Evolutionary conservation across 1,140 invertebrate genomes (phyloP).

Genomic region (Brachionus plicatilis): DNA sequence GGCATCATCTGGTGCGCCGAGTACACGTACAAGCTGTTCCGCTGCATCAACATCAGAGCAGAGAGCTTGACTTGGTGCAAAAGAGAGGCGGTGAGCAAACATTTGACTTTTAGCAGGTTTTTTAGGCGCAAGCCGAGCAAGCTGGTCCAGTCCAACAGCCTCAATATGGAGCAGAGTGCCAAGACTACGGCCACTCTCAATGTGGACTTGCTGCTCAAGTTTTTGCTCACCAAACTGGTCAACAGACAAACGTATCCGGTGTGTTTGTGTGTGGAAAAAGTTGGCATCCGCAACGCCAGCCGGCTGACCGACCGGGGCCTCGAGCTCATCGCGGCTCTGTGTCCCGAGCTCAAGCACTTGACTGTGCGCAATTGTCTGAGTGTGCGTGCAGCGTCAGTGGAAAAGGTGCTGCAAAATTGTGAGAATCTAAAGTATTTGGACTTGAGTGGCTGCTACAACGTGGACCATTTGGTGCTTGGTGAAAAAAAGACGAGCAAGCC

Average conservation of each 20-base stretch:
- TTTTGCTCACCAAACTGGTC: background rate
- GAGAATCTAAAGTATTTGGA: constrained; percentile 31
- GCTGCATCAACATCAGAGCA: background rate
- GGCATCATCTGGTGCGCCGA: background rate
- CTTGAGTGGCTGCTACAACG: background rate
- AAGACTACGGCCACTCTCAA: background rate
- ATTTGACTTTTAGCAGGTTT: constrained; percentile 11
- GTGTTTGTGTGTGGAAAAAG: constrained; percentile 23
- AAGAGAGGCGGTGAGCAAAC: background rate
- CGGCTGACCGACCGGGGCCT: background rate
- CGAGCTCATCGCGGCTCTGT: background rate
- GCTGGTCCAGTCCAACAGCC: background rate
- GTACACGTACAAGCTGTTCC: constrained; percentile 4
- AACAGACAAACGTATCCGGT: constrained; percentile 20
- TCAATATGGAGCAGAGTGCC: background rate
- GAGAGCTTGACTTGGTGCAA: background rate
- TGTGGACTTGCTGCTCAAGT: background rate
- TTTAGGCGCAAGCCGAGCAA: background rate
- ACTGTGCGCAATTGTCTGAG: background rate
- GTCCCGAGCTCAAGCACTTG: constrained; percentile 5
- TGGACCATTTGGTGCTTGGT: background rate
- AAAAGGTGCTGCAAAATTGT: constrained; percentile 11
- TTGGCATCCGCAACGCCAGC: background rate
- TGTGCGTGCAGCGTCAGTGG: background rate
- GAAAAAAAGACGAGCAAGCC: background rate